Evolutionary conservation across 2,888 invertebrate genomes (phyloP).

Genomic region (Augochlorella aurata): DNA sequence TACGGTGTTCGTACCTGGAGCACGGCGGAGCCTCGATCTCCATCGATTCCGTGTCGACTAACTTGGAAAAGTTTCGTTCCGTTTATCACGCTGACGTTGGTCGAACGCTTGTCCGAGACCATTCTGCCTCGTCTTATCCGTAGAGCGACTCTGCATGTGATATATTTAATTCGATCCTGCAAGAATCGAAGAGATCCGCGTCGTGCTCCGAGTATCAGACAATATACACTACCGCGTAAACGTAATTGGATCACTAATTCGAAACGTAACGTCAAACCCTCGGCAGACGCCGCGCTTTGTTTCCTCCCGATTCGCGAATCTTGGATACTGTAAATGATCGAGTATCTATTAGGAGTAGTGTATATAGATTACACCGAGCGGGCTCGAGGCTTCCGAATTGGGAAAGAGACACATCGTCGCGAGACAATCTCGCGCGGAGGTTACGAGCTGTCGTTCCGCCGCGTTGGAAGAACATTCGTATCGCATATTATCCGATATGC

Average conservation of each 20-base stretch:
- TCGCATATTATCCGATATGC: too few species aligned
- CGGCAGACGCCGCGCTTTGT: not conserved
- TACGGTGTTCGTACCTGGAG: not conserved
- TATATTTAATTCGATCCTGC: not conserved
- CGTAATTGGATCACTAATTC: not conserved
- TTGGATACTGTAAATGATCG: not conserved
- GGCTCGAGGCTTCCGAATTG: not conserved
- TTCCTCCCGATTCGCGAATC: not conserved
- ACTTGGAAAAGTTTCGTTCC: not conserved
- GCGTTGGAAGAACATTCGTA: not conserved
- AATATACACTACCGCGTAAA: conserved; percentile 3
- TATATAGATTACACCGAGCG: not conserved
- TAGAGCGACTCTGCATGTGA: not conserved
- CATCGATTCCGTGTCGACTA: not conserved
- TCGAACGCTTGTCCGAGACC: not conserved
- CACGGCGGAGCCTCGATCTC: not conserved
- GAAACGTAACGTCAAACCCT: not conserved
- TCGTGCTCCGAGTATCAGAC: not conserved
- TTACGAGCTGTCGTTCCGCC: not conserved
- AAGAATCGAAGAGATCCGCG: not conserved
- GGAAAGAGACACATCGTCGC: too few species aligned
- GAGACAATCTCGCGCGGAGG: too few species aligned
- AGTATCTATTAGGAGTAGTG: not conserved
- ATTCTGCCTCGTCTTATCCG: not conserved
- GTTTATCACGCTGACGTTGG: not conserved